Evolutionary conservation across 2,113 vertebrate species (phyloP), one percentile per base, ranked within the genome.

Genomic region (Caranx ignobilis): DNA sequence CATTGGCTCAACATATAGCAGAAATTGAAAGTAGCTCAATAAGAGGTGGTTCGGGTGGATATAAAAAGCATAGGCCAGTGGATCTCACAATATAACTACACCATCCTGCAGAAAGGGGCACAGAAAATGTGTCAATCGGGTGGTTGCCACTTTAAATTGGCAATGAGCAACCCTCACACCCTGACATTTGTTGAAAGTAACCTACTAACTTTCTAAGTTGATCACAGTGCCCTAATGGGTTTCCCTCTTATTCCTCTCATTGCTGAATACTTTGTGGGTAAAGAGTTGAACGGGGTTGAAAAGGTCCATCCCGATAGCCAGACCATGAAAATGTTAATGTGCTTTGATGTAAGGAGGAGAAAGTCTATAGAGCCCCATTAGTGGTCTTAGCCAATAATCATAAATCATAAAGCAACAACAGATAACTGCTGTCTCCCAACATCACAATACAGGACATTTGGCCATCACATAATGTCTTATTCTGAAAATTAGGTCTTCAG

Each of bases 351-450:
- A 79, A 71, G 67, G 41, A 75, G 50, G 50, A 77, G 19, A 45
- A 34, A 32, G 69, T 69, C 72, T 65, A 54, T 50, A 75, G 67
- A 85, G 63, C 35, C 19, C 68, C 69, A 83, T 87, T 89, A 85
- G 79, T 83, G 76, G 77, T 75, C 45, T 64, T 61, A 64, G 45
- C 69, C 75, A 85, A 82, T 74, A 64, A 71, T 84, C 68, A 84
- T 86, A 79, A 73, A 86, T 48, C 48, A 37, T 74, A 55, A 55
- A 76, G 37, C 76, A 68, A 70, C n/a, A 77, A 68, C 34, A 52
- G 16, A 72, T 48, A 56, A 21, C 41, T 47, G 31, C 50, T 82
- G 69, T 81, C 74, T 77, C 34, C 45, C 31, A 54, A 62, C 41
- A 72, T 43, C 45, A 54, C 19, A 62, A 66, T 72, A 57, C 52